phyloP scores from a whole-genome alignment of 2,888 invertebrate species.

The Sclerodermus sp. region DNA sequence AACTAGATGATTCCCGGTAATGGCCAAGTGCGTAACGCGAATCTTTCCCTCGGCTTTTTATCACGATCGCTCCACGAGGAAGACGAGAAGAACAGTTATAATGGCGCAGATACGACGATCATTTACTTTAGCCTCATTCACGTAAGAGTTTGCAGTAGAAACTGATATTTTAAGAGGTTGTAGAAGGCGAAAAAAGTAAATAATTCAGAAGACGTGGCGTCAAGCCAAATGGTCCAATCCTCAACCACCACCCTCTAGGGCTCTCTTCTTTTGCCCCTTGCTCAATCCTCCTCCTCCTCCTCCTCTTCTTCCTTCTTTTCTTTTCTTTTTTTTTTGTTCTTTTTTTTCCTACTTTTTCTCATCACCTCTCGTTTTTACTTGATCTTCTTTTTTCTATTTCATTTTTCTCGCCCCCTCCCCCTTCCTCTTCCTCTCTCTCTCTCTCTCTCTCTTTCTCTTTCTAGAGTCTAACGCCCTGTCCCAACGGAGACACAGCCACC shows the following conservation, averaged over 20 bases:
- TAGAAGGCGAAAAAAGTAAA: constrained; percentile 35
- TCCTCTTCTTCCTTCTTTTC: constrained; percentile 4
- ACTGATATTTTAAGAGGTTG: constrained; percentile 10
- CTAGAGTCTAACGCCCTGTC: constrained; percentile 3
- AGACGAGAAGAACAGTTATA: not conserved
- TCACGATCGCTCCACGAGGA: no score
- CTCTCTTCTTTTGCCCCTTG: no score
- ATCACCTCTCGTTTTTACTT: constrained; percentile 5
- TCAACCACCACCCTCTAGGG: constrained; percentile 1
- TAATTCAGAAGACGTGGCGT: constrained; percentile 41
- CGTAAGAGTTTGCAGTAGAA: not conserved
- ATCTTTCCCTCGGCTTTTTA: no score
- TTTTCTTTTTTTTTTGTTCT: constrained; percentile 1
- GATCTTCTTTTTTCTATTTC: constrained; percentile 5
- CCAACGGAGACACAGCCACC: constrained; percentile 14
- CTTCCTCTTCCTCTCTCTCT: constrained; percentile 9
- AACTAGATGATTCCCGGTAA: no score
- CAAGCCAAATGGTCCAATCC: constrained; percentile 37
- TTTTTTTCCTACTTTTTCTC: no score
- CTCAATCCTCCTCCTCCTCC: no score
- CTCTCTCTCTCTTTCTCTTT: constrained; percentile 7
- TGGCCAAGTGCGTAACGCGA: no score
- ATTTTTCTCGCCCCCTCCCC: constrained; percentile 14
- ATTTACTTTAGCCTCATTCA: not conserved
- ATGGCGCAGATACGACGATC: not conserved